Conservation (phyloP, 2,797 vertebrate species). For the Rhyacichthys aspro region DNA sequence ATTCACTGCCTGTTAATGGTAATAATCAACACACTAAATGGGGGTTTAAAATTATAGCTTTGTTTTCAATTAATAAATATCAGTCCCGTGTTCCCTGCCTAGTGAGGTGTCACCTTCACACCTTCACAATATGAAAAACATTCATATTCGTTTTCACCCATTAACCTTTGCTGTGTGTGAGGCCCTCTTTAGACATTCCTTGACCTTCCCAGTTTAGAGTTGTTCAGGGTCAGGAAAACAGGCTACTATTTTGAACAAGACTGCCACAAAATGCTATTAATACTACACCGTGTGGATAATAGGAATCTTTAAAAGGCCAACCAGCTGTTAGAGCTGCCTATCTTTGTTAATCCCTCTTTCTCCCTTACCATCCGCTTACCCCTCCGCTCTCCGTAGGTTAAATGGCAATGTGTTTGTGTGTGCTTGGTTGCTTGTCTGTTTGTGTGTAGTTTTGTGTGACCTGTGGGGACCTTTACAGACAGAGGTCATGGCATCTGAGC, state of each 20-base stretch:
- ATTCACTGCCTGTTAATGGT: slow-evolving; percentile 69
- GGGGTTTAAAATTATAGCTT: neutral
- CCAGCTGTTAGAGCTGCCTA: slow-evolving; percentile 54
- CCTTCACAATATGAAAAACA: slow-evolving; percentile 8
- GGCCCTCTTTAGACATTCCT: slow-evolving; percentile 15
- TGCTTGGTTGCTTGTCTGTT: slow-evolving; percentile 25
- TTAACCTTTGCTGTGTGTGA: slow-evolving; percentile 46
- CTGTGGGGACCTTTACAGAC: slow-evolving; percentile 67
- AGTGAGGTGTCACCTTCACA: slow-evolving; percentile 5
- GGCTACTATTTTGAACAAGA: slow-evolving; percentile 52
- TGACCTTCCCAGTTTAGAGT: slow-evolving; percentile 14
- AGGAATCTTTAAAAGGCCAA: slow-evolving; percentile 66
- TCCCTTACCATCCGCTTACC: slow-evolving; percentile 30
- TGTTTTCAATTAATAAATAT: neutral
- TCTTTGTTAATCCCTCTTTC: slow-evolving; percentile 65
- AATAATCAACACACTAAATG: neutral
- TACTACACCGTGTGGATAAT: slow-evolving; percentile 49
- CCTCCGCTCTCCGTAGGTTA: slow-evolving; percentile 46
- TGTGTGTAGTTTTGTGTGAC: slow-evolving; percentile 48
- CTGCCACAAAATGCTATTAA: slow-evolving; percentile 60
- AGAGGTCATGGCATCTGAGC: slow-evolving; percentile 63
- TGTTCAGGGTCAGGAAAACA: slow-evolving; percentile 37
- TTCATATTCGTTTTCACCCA: slow-evolving; percentile 40
- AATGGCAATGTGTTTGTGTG: slow-evolving; percentile 33
- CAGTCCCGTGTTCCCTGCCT: neutral